A percentile compares a stretch with the other conserved stretches of the same genome.
phyloP scores from a whole-genome alignment of 2,113 vertebrate genomes.

The Heteronetta atricapilla region DNA sequence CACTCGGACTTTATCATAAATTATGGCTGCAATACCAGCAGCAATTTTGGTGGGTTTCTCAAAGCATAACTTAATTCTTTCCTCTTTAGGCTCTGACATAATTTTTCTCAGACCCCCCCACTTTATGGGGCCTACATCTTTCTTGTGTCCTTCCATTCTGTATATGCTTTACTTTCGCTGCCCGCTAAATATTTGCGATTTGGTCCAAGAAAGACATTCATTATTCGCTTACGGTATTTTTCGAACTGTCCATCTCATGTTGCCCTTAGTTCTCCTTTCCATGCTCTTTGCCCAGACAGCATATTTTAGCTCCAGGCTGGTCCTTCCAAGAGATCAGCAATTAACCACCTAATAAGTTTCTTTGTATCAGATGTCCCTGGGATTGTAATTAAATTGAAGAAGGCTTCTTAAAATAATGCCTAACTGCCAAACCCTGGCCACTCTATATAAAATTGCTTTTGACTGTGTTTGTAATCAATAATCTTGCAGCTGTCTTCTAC shows the following conservation, averaged over 20 bases:
- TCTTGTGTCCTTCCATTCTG: neutral
- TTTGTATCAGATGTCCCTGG: neutral
- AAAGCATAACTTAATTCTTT: neutral
- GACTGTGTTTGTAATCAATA: neutral
- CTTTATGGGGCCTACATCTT: neutral
- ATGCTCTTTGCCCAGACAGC: neutral
- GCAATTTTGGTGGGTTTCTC: neutral
- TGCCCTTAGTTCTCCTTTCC: neutral
- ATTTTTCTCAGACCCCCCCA: neutral
- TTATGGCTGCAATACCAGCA: neutral
- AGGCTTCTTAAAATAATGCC: neutral
- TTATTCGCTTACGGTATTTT: neutral
- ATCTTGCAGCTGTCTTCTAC: neutral
- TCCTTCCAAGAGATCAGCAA: slow-evolving; percentile 9
- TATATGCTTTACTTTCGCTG: neutral
- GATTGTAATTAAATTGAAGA: neutral
- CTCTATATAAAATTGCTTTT: neutral
- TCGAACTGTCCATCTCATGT: neutral
- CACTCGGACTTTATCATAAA: neutral
- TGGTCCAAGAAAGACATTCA: neutral
- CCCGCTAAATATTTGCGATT: neutral
- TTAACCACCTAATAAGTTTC: neutral
- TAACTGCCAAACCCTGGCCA: neutral
- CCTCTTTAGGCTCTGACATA: neutral
- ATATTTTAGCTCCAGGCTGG: neutral